Percentiles rank a stretch among this genome's conserved stretches.
Conservation (phyloP, 2,888 invertebrate genomes). For the Ashinkailepas kermadecensis region DNA sequence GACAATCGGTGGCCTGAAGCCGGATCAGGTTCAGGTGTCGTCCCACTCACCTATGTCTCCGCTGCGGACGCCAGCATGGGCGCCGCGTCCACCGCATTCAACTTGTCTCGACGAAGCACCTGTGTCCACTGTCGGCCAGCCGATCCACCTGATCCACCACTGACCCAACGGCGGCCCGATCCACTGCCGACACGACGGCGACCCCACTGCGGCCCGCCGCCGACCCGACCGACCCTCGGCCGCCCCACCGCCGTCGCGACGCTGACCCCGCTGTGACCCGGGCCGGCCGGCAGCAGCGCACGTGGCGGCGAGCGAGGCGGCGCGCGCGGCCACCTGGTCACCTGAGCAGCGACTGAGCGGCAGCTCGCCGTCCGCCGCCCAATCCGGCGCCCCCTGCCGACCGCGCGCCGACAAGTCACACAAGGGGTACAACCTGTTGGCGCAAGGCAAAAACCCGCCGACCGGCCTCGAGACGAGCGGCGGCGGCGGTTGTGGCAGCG, state of each 20-base stretch:
- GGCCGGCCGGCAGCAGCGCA: too few species aligned
- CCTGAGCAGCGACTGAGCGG: background rate
- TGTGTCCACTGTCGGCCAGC: too few species aligned
- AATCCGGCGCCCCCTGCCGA: background rate
- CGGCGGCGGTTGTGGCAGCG: background rate
- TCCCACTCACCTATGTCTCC: constrained; percentile 1
- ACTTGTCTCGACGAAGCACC: too few species aligned
- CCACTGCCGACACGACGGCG: too few species aligned
- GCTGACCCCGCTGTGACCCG: too few species aligned
- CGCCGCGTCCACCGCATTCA: background rate
- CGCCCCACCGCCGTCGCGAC: too few species aligned
- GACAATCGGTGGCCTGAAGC: too few species aligned
- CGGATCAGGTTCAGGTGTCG: too few species aligned
- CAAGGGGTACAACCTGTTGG: constrained; percentile 16
- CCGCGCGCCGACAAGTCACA: background rate
- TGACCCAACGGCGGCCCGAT: too few species aligned
- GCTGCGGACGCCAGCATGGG: background rate
- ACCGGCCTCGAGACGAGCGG: background rate
- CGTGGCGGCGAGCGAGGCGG: background rate
- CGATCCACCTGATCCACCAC: too few species aligned
- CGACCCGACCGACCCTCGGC: too few species aligned
- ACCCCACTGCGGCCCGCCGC: too few species aligned
- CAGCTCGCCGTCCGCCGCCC: background rate
- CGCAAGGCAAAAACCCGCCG: background rate
- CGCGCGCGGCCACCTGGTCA: background rate